A percentile compares a stretch with the other conserved stretches of the same genome.
Conservation (phyloP, 2,888 invertebrate genomes). For the Petrophora chlorosata region DNA sequence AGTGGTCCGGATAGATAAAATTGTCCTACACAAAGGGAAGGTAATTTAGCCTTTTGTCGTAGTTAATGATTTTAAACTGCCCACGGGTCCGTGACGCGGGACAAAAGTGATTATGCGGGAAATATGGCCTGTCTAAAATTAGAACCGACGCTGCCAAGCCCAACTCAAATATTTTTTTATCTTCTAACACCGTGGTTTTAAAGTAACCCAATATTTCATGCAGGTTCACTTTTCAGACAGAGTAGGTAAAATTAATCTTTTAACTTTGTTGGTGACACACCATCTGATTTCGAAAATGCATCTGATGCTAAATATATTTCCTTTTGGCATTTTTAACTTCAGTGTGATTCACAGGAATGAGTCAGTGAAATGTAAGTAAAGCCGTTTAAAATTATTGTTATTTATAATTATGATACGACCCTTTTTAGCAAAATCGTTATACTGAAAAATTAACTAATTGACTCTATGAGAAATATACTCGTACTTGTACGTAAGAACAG, state of each 20-base stretch:
- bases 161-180: too few species aligned
- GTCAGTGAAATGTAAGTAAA: conserved; percentile 1
- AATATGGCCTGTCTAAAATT: conserved; percentile 10
- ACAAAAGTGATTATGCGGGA: conserved; percentile 32
- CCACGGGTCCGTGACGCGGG: conserved; percentile 46
- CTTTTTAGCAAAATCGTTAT: too few species aligned
- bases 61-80: conserved; percentile 64
- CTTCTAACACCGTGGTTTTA: too few species aligned
- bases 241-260: conserved; percentile 21
- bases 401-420: too few species aligned
- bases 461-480: too few species aligned
- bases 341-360: background rate
- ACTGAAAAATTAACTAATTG: too few species aligned
- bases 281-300: conserved; percentile 21
- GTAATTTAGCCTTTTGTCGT: conserved; percentile 51
- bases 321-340: background rate
- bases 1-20: conserved; percentile 75
- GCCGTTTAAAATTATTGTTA: too few species aligned
- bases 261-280: conserved; percentile 20
- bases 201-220: too few species aligned
- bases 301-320: too few species aligned
- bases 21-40: conserved; percentile 69
- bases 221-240: background rate
- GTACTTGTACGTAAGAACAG: too few species aligned
- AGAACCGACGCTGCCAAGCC: conserved; percentile 7